Conservation (phyloP, 2,888 invertebrate genomes). For the Capitulum mitella region DNA sequence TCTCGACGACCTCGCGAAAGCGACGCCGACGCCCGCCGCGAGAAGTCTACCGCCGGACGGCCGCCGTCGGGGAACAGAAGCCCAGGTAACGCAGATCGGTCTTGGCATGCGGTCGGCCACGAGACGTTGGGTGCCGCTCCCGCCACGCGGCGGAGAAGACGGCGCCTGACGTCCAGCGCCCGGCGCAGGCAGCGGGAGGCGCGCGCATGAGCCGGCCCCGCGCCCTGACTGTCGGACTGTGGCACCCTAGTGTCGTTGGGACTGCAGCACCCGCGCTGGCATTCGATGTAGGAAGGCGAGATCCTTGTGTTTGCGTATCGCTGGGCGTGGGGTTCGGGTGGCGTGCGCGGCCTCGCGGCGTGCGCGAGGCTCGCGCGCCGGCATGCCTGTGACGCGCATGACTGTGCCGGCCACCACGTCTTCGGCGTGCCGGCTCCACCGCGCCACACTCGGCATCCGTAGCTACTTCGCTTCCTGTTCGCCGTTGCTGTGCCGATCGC, state of each 20-base stretch:
- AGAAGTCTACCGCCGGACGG: neutral
- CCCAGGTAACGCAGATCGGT: neutral
- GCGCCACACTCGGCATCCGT: neutral
- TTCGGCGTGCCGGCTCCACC: neutral
- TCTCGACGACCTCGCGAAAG: neutral
- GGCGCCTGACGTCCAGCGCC: neutral
- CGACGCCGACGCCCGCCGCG: neutral
- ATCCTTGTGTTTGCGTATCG: neutral
- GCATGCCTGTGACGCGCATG: slow-evolving; percentile 19
- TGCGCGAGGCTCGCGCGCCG: neutral
- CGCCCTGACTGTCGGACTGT: neutral
- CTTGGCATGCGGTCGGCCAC: neutral
- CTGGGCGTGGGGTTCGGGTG: neutral
- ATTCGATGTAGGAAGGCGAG: neutral
- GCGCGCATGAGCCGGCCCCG: neutral
- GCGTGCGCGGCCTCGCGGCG: neutral
- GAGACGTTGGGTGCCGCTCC: neutral
- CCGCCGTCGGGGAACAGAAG: neutral
- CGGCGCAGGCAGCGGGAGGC: neutral
- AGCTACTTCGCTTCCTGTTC: slow-evolving; percentile 16
- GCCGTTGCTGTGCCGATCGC: neutral
- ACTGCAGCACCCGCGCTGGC: neutral
- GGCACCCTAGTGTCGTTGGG: neutral
- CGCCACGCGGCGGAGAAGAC: neutral
- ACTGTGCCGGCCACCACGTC: neutral